Evolutionary conservation across 2,888 invertebrate genomes (phyloP).

Genomic region (Tipula unca): DNA sequence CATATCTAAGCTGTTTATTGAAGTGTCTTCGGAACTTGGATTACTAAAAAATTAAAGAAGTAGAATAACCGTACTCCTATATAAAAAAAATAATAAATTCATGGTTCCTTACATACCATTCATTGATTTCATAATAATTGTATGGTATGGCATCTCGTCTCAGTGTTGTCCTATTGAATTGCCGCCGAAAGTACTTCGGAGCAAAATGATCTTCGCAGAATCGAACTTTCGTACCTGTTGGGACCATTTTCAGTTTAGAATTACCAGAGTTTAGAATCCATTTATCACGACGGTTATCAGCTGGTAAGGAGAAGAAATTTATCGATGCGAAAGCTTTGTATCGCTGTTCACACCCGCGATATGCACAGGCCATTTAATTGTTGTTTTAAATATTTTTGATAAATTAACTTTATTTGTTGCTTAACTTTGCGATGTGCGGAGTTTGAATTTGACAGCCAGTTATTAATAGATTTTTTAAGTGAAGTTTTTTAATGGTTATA

Average conservation of each 20-base stretch:
- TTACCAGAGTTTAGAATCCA: conserved; percentile 33
- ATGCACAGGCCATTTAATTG: conserved; percentile 24
- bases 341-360: conserved; percentile 25
- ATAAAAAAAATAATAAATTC: neutral
- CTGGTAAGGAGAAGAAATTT: conserved; percentile 30
- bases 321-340: conserved; percentile 24
- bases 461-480: neutral
- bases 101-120: neutral
- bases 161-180: conserved; percentile 29
- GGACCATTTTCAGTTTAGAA: conserved; percentile 25
- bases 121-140: conserved; percentile 18
- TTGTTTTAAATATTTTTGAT: neutral
- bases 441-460: neutral
- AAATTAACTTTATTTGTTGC: neutral
- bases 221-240: conserved; percentile 23
- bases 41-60: neutral
- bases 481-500: neutral
- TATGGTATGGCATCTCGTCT: conserved; percentile 28
- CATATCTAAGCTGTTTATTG: neutral
- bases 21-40: neutral
- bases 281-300: conserved; percentile 27
- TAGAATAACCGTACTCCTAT: neutral
- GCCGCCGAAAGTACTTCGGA: conserved; percentile 26
- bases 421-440: neutral
- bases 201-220: conserved; percentile 31